phyloP scores from a whole-genome alignment of 2,797 vertebrate genomes.

The Micromesistius poutassou region DNA sequence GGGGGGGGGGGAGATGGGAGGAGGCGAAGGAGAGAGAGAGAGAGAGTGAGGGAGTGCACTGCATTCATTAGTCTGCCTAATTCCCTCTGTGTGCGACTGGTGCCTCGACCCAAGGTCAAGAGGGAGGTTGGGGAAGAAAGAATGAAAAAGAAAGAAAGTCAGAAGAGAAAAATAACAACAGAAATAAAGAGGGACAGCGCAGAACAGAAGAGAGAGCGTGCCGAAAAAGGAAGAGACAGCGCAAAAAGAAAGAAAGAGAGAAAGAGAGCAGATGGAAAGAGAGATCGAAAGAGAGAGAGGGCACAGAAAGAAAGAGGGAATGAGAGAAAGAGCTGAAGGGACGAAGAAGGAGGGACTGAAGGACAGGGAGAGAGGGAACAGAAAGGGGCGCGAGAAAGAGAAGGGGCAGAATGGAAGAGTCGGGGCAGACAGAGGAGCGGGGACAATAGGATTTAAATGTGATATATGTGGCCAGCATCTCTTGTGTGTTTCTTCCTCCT shows the following conservation, averaged over 20 bases:
- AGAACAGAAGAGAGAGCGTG: too few species aligned
- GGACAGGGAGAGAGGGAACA: too few species aligned
- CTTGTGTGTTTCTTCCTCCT: too few species aligned
- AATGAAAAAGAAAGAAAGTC: background rate
- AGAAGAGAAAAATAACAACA: background rate
- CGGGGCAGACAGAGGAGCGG: too few species aligned
- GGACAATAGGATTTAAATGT: too few species aligned
- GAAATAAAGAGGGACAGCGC: background rate
- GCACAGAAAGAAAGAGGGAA: too few species aligned
- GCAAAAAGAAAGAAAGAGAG: background rate
- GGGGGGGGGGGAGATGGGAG: background rate
- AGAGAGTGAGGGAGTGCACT: background rate
- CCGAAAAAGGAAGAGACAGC: too few species aligned
- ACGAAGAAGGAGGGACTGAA: too few species aligned
- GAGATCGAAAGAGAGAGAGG: background rate
- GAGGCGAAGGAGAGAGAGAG: background rate
- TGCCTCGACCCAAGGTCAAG: constrained; percentile 6
- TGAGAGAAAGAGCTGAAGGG: background rate
- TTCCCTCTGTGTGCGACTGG: constrained; percentile 4
- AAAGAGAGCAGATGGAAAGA: too few species aligned
- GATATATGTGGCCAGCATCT: too few species aligned
- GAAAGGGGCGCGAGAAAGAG: too few species aligned
- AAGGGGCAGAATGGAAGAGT: too few species aligned
- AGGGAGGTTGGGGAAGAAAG: background rate
- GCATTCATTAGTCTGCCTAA: constrained; percentile 25